A percentile compares a stretch with the other conserved stretches of the same genome.
Evolutionary conservation across 2,797 vertebrate species (phyloP).

Genomic region (Acropternis orthonyx): DNA sequence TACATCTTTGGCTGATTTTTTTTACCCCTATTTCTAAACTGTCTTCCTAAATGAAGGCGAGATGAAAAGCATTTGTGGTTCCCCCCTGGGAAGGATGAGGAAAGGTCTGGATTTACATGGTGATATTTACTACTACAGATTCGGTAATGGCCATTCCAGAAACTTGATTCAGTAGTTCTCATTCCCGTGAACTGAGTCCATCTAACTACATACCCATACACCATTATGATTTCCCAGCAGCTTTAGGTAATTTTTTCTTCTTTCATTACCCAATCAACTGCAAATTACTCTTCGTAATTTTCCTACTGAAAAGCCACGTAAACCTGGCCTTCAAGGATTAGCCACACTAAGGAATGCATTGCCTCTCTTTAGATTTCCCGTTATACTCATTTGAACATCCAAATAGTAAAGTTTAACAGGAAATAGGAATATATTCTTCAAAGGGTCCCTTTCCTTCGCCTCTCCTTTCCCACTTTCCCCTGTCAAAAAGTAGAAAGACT

Average conservation of each 20-base stretch:
- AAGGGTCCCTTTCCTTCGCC: neutral
- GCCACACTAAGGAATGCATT: neutral
- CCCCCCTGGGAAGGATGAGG: conserved; percentile 9
- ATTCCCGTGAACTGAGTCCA: neutral
- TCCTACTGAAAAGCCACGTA: neutral
- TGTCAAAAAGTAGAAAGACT: neutral
- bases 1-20: neutral
- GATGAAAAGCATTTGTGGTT: conserved; percentile 14
- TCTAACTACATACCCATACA: neutral
- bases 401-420: neutral
- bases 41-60: neutral
- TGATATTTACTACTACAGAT: conserved; percentile 28
- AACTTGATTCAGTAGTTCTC: neutral
- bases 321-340: neutral
- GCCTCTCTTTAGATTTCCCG: neutral
- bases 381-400: neutral
- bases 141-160: conserved; percentile 23
- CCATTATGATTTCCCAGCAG: neutral
- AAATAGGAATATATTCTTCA: neutral
- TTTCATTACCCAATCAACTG: conserved; percentile 13
- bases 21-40: neutral
- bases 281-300: neutral
- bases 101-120: conserved; percentile 48
- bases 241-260: neutral
- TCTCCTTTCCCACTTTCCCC: neutral